phyloP scores from a whole-genome alignment of 2,797 vertebrate species.

The Salarias fasciatus region DNA sequence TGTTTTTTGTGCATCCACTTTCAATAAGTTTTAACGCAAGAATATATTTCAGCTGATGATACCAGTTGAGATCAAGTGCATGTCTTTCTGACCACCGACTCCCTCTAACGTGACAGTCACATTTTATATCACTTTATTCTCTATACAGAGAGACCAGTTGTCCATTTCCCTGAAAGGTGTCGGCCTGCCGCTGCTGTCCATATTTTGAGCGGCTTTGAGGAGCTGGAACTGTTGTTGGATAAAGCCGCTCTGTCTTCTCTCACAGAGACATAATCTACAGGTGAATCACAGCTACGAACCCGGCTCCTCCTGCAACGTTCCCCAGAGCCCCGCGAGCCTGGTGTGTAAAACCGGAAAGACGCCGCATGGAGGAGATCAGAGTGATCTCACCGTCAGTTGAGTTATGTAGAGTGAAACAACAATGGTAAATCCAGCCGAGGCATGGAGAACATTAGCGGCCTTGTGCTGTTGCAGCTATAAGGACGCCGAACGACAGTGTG shows the following conservation, averaged over 20 bases:
- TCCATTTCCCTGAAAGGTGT: conserved; percentile 4
- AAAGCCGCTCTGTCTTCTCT: conserved; percentile 19
- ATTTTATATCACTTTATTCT: neutral
- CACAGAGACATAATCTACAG: conserved; percentile 32
- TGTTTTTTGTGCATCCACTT: too few relatives aligned
- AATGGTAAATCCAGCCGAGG: conserved; percentile 30
- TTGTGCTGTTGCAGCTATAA: neutral
- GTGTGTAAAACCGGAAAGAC: conserved; percentile 12
- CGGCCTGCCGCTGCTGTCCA: neutral
- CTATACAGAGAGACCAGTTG: neutral
- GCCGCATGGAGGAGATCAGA: conserved; percentile 3
- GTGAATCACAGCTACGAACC: conserved; percentile 32
- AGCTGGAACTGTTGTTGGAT: conserved; percentile 7
- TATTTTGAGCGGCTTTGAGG: neutral
- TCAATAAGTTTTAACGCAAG: too few relatives aligned
- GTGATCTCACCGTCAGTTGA: conserved; percentile 26
- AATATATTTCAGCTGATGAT: too few relatives aligned
- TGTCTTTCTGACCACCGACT: too few relatives aligned
- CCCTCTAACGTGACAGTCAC: neutral
- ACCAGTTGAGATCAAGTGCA: too few relatives aligned
- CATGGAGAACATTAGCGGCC: conserved; percentile 3
- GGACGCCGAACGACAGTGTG: neutral
- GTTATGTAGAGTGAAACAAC: conserved; percentile 28
- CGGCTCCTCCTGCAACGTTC: conserved; percentile 29
- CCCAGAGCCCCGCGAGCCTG: conserved; percentile 19